Percentiles rank a stretch among this genome's conserved stretches.
Conservation (phyloP, 2,888 invertebrate genomes). For the Philereme transversata region DNA sequence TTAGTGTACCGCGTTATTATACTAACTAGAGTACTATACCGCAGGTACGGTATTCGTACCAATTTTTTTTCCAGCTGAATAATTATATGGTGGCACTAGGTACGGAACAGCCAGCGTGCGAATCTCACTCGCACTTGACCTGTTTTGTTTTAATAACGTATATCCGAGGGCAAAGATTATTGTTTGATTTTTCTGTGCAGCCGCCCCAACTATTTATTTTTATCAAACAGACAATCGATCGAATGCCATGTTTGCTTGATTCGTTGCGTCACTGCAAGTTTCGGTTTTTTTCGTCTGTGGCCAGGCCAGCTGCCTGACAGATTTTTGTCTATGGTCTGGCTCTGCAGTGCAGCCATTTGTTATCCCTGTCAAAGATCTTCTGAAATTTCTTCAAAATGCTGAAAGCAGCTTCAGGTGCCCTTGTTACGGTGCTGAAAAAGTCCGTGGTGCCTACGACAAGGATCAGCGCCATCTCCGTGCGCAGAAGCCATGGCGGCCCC, state of each 20-base stretch:
- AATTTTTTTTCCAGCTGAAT: too few relatives aligned
- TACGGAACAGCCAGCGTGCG: too few relatives aligned
- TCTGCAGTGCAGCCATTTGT: conserved; percentile 77
- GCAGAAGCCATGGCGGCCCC: conserved; percentile 73
- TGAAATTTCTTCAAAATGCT: conserved; percentile 72
- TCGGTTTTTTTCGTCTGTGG: background rate
- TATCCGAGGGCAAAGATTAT: too few relatives aligned
- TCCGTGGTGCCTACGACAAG: conserved; percentile 66
- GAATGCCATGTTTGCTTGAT: background rate
- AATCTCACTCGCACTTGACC: too few relatives aligned
- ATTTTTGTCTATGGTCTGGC: conserved; percentile 47
- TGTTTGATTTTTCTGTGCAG: too few relatives aligned
- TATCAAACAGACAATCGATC: conserved; percentile 9
- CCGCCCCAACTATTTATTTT: background rate
- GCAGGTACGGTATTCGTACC: too few relatives aligned
- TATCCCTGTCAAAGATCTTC: conserved; percentile 63
- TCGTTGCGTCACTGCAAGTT: conserved; percentile 36
- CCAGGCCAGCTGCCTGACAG: background rate
- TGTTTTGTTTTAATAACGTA: too few relatives aligned
- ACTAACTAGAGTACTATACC: too few relatives aligned
- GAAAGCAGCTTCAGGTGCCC: conserved; percentile 72
- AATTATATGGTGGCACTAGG: too few relatives aligned
- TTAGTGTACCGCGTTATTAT: too few relatives aligned
- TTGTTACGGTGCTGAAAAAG: conserved; percentile 69
- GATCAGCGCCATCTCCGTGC: conserved; percentile 61